Evolutionary conservation across 2,888 invertebrate genomes (phyloP).

Genomic region (Drosophila demipolita): DNA sequence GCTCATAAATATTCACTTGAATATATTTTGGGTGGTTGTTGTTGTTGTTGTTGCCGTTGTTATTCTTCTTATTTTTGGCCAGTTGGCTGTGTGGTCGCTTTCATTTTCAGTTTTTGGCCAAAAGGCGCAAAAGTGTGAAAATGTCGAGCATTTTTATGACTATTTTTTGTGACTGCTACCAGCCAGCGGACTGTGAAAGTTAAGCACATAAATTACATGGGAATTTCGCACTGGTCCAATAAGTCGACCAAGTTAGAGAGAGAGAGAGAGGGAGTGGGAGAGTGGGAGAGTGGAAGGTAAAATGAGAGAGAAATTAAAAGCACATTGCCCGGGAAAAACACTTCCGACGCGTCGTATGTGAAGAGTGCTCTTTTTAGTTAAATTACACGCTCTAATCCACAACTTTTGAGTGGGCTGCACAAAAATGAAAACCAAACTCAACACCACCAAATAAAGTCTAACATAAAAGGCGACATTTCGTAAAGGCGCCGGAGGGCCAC

Average conservation of each 20-base stretch:
- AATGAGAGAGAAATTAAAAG: conserved; percentile 64
- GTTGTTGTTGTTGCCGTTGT: conserved; percentile 24
- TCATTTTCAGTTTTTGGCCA: conserved; percentile 62
- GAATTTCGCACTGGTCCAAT: conserved; percentile 31
- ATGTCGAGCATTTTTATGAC: conserved; percentile 72
- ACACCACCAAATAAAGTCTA: conserved; percentile 41
- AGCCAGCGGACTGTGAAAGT: conserved; percentile 73
- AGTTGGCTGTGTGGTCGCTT: conserved; percentile 43
- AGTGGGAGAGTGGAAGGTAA: neutral
- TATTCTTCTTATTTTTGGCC: conserved; percentile 18
- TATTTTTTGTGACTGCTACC: conserved; percentile 59
- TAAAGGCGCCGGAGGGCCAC: conserved; percentile 64
- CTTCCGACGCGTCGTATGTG: conserved; percentile 59
- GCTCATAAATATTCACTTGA: conserved; percentile 83
- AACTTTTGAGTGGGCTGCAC: conserved; percentile 63
- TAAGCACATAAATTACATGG: conserved; percentile 76
- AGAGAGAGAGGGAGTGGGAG: neutral
- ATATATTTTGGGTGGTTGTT: conserved; percentile 57
- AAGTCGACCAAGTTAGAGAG: neutral
- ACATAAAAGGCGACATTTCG: conserved; percentile 75
- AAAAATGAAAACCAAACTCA: conserved; percentile 33
- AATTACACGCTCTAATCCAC: conserved; percentile 79
- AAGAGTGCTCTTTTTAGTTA: conserved; percentile 67
- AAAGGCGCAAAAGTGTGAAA: conserved; percentile 78
- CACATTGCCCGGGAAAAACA: conserved; percentile 68